Evolutionary conservation across 2,888 invertebrate genomes (phyloP), one percentile per base, ranked within the genome.

Genomic region (Thymelicus lineola): DNA sequence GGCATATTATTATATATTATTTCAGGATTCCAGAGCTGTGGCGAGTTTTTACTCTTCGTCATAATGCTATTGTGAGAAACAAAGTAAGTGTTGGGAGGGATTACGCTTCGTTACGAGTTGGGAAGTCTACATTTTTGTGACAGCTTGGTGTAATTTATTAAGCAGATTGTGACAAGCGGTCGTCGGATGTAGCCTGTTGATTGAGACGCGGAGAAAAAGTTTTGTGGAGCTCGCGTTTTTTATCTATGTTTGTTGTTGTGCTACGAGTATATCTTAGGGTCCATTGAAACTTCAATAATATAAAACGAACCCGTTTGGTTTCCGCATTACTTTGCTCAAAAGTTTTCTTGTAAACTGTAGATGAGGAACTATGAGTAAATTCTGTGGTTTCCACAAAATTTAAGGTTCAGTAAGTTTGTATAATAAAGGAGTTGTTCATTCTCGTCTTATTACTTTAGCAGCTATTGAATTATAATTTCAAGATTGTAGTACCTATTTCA

Each of bases 111-210:
- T 53, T 53, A 20, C 17, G 17, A 53, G 53, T 50, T 50, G 48
- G 48, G 48, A 15, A 15, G 48, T 53, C 53, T 12, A 20, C 20
- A 53, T 53, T 57, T 57, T 57, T 57, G 36, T 14, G 57, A 57
- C 36, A 36, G 57, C 35, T 57, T 28, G 10, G 28, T 48, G 62
- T 62, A 62, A 48, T 62, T 62, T 62, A 48, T 62, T 62, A 59
- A 62, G 62, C 46, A 62, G 48, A 46, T 46, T 61, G 45, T 61
- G 60, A 61, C 60, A 61, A 45, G 15, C 48, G 62, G 62, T 35
- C 57, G 57, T 36, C 62, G 62, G 53, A 53, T 53, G 53, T 53
- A 53, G 48, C 48, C 46, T 62, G 62, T 48, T 46, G 62, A 62
- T 48, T 62, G 62, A 62, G 62, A 36, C 62, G 48, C 62, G 48